phyloP scores from a whole-genome alignment of 2,113 vertebrate genomes.

The Talpa occidentalis region DNA sequence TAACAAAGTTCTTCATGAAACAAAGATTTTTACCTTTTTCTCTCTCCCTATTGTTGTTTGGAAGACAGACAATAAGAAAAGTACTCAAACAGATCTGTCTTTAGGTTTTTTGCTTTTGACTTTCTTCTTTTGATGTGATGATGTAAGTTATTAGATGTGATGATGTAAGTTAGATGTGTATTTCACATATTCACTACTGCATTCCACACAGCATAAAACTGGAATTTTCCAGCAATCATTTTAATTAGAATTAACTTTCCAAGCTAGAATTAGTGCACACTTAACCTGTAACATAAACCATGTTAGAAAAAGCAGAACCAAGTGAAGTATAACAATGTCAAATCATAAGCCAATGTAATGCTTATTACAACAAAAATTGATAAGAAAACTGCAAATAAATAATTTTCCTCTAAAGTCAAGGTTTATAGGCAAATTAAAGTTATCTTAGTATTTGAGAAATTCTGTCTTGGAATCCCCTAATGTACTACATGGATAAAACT shows the following conservation, averaged over 20 bases:
- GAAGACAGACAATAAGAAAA: constrained; percentile 26
- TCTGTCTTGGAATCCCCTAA: neutral
- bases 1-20: constrained; percentile 34
- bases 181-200: neutral
- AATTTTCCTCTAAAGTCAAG: neutral
- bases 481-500: neutral
- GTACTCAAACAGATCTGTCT: neutral
- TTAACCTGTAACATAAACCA: neutral
- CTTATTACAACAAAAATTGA: neutral
- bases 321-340: neutral
- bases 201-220: neutral
- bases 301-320: neutral
- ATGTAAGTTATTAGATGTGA: neutral
- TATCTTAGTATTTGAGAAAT: neutral
- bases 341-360: neutral
- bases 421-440: neutral
- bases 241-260: constrained; percentile 27
- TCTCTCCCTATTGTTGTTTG: neutral
- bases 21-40: neutral
- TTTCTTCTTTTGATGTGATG: neutral
- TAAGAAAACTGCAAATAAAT: neutral
- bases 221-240: neutral
- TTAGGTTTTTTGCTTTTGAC: neutral
- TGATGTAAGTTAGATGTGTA: neutral
- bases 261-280: neutral